Evolutionary conservation across 1,140 invertebrate species (phyloP), one percentile per base, ranked within the genome.

Genomic region (Paraescarpia echinospica): DNA sequence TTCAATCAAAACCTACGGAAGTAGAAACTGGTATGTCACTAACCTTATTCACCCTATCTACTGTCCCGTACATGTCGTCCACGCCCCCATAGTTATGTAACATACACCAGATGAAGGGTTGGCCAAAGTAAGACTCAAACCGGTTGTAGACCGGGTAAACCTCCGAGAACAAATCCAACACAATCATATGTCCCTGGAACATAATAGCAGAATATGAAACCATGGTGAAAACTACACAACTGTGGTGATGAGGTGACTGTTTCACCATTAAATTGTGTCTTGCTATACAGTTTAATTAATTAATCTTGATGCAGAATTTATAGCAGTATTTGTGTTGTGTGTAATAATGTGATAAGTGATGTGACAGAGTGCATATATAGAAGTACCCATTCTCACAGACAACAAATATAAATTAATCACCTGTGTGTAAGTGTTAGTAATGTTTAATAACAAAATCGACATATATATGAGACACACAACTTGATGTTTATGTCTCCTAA

Each of bases 41-140:
- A 96, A 97, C 97, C 94, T 96, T 95, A 95, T 98, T 98, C 2
- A 99, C 97, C 1, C 97, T 96, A 48, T 97, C 96, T 8, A 97
- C 96, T 1, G 97, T 97, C 34, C 98, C 98, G 96, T 98, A 98
- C 96, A 99, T 97, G 6, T 98, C 98, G 89, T 98, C 96, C 0
- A 98, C 98, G 0, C 98, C 98, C 22, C 99, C 98, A 95, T 99
- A 99, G 95, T 99, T 98, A 94, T 99, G 98, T 33, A 99, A 96
- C 98, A 99, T 99, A 95, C 98, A 99, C 98, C 98, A 99, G 91
- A 99, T 98, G 95, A 98, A 99, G 0, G 98, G 98, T 94, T 99
- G 98, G 0, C 98, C 98, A 95, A 97, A 99, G 95, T 98, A 99
- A 34, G 97, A 98, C 1, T 98, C 94, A 0, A 98, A 97, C 92